A percentile compares a stretch with the other conserved stretches of the same genome.
phyloP scores from a whole-genome alignment of 2,888 invertebrate species.

The Ichneumoninae sp. region DNA sequence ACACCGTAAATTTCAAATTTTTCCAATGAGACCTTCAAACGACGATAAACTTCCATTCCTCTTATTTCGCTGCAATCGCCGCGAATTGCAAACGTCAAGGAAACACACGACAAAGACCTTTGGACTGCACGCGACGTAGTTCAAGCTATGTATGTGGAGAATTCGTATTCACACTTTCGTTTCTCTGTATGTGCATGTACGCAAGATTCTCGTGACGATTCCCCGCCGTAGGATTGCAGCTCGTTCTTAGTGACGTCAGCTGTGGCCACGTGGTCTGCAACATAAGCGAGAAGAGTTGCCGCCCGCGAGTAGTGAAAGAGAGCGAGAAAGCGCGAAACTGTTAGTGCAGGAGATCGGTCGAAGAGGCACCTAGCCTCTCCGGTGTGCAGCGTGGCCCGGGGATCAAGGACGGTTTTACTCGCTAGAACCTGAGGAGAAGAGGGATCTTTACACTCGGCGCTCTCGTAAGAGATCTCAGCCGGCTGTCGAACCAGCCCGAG shows the following conservation, averaged over 20 bases:
- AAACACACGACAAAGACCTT: constrained; percentile 67
- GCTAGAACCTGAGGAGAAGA: constrained; percentile 73
- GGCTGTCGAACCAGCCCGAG: background rate
- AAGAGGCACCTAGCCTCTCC: constrained; percentile 17
- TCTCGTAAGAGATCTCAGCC: constrained; percentile 54
- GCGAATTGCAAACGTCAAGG: constrained; percentile 33
- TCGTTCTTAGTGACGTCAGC: constrained; percentile 76
- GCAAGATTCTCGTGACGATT: constrained; percentile 74
- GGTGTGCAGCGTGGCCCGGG: constrained; percentile 79
- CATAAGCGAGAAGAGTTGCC: constrained; percentile 71
- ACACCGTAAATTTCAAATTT: background rate
- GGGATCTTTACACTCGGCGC: constrained; percentile 68
- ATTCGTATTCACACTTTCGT: background rate
- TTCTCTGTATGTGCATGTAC: background rate
- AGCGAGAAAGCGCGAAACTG: constrained; percentile 6
- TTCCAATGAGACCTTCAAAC: background rate
- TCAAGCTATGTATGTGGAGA: background rate
- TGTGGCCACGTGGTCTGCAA: constrained; percentile 78
- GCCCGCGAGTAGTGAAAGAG: constrained; percentile 7
- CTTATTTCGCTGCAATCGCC: background rate
- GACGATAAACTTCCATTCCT: background rate
- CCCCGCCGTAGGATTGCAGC: constrained; percentile 42
- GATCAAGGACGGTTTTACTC: constrained; percentile 83
- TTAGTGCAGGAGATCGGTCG: constrained; percentile 53
- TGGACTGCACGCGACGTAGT: constrained; percentile 15